Evolutionary conservation across 2,113 vertebrate genomes (phyloP).

Genomic region (Bubo bubo): DNA sequence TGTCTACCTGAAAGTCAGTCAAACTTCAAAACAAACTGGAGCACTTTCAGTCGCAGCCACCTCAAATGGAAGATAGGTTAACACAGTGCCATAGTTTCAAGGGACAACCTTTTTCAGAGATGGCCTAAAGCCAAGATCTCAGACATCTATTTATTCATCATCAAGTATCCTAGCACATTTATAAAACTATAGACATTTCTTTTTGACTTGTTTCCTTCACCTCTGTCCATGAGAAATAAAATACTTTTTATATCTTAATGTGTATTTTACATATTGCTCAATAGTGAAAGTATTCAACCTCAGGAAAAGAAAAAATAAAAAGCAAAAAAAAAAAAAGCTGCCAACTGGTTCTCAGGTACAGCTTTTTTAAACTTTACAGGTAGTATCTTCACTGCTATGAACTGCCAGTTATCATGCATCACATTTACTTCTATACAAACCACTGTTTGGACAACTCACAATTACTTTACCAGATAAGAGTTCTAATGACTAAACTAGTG

Average conservation of each 20-base stretch:
- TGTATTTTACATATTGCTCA: background rate
- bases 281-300: background rate
- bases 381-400: background rate
- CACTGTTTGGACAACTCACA: background rate
- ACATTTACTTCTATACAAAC: background rate
- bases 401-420: background rate
- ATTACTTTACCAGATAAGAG: background rate
- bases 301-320: background rate
- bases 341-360: background rate
- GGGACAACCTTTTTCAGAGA: background rate
- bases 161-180: background rate
- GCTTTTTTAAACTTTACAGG: background rate
- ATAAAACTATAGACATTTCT: background rate
- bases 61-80: background rate
- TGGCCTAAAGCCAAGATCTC: background rate
- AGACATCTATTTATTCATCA: background rate
- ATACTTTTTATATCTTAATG: rapidly evolving
- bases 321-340: background rate
- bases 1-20: background rate
- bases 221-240: background rate
- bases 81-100: background rate
- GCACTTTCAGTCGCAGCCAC: background rate
- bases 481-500: background rate
- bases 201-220: background rate
- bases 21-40: background rate